Conservation (phyloP, 2,113 vertebrate species). For the Megaceryle maxima region DNA sequence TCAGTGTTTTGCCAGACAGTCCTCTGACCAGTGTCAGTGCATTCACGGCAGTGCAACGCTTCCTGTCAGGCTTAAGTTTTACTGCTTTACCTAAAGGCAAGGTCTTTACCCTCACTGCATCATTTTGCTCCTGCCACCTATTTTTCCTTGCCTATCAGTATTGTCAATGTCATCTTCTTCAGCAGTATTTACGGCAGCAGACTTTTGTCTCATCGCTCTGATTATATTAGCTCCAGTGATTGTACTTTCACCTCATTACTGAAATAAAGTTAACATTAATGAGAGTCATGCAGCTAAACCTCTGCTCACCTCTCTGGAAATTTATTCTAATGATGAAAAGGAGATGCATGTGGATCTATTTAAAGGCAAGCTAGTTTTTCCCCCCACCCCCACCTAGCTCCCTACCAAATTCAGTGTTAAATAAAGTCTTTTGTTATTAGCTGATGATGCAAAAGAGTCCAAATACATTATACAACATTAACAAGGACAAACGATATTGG, state of each 20-base stretch:
- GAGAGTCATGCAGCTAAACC: slow-evolving; percentile 74
- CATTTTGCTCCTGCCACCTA: background rate
- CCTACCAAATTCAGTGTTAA: background rate
- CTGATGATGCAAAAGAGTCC: background rate
- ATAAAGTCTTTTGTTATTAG: background rate
- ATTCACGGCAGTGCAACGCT: background rate
- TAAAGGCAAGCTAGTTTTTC: slow-evolving; percentile 8
- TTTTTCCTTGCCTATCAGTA: slow-evolving; percentile 13
- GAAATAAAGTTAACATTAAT: slow-evolving; percentile 78
- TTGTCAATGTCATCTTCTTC: slow-evolving; percentile 39
- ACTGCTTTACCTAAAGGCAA: background rate
- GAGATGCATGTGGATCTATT: slow-evolving; percentile 69
- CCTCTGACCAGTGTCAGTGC: background rate
- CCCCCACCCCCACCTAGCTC: background rate
- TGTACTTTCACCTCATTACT: slow-evolving; percentile 75
- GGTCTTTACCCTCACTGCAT: background rate
- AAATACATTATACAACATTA: background rate
- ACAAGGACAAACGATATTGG: background rate
- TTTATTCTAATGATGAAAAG: slow-evolving; percentile 70
- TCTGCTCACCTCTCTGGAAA: slow-evolving; percentile 68
- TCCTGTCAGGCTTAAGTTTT: background rate
- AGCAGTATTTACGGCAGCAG: slow-evolving; percentile 5
- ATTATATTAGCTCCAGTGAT: slow-evolving; percentile 73
- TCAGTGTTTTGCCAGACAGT: background rate
- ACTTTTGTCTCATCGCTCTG: slow-evolving; percentile 66